Conservation (phyloP, 2,113 vertebrate species). For the Speoplatyrhinus poulsoni region DNA sequence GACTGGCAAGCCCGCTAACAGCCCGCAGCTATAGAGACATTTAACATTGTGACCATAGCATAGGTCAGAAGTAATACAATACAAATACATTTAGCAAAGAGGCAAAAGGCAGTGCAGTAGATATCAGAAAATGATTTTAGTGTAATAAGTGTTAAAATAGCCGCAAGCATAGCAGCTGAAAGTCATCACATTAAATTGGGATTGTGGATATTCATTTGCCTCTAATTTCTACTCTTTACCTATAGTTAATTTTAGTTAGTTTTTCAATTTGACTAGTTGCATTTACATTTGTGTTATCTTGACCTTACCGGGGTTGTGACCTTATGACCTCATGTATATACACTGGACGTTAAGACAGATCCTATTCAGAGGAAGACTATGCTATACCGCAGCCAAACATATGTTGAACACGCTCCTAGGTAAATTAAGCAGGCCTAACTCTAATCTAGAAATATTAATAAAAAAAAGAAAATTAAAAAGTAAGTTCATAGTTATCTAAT, state of each 20-base stretch:
- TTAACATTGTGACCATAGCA: slow-evolving; percentile 21
- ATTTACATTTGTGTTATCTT: neutral
- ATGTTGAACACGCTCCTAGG: slow-evolving; percentile 1
- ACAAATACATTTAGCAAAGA: slow-evolving; percentile 14
- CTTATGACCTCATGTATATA: slow-evolving; percentile 13
- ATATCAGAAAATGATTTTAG: neutral
- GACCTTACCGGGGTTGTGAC: neutral
- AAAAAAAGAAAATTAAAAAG: too few species aligned
- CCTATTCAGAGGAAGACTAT: slow-evolving; percentile 11
- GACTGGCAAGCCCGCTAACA: slow-evolving; percentile 31
- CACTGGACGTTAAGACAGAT: slow-evolving; percentile 17
- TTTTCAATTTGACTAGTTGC: too few species aligned
- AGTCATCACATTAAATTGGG: slow-evolving; percentile 18
- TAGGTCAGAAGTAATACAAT: slow-evolving; percentile 34
- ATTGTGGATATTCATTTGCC: neutral
- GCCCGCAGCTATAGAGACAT: slow-evolving; percentile 19
- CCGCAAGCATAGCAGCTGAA: neutral
- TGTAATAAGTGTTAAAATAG: too few species aligned
- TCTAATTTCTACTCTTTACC: too few species aligned
- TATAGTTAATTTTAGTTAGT: too few species aligned
- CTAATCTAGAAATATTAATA: too few species aligned
- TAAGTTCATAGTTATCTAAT: neutral
- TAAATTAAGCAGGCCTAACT: too few species aligned
- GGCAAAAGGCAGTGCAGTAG: neutral
- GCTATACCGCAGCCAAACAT: neutral